Base-by-base conservation (phyloP, 2,888 invertebrate genomes). In the Scotopteryx bipunctaria region DNA sequence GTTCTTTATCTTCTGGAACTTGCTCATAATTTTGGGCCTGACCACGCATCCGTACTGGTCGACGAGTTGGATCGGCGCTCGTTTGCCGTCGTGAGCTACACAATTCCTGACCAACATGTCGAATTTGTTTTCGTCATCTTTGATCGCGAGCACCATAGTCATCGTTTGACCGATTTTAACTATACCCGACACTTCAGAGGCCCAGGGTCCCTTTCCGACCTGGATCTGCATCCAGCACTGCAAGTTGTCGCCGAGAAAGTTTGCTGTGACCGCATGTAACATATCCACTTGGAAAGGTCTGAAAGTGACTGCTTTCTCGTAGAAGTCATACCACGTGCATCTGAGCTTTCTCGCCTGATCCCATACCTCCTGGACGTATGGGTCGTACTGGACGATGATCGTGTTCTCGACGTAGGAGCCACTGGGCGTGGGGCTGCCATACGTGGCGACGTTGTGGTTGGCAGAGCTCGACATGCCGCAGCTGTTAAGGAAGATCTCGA, bases 181-280 rank as follows among this genome's bases (percentile, higher is more conserved):
- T 71, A 98, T 97, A 45, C 98, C 98, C 0, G 97, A 97, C 21
- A 98, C 98, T 86, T 98, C 98, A 8, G 97, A 97, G n/a, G 98
- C 98, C 98, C 98, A 98, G 0, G 98, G 98, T 62, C 98, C 98
- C 80, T 98, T 98, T 47, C 98, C 98, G 35, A 97, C 97, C 86
- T 98, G 98, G 69, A 98, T 98, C 85, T 98, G 98, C 98, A 98
- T 98, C 98, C 98, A 98, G 86, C 98, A 98, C 79, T 98, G 97
- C 68, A 98, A 91, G 89, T 98, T 98, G 85, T 98, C 98, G 17
- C 98, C 98, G 67, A 98, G 93, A 93, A 98, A 98, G 91, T 98
- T 98, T 38, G 98, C 98, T 0, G 97, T 97, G 35, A 98, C 97
- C 0, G 97, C 98, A 79, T 98, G 97, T 66, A 98, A 83, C 97